These are phyloP conservation scores for Trichomycterus rosablanca DNA, from an alignment of 2,113 vertebrate species.

Conservation along the genomic window DNA sequence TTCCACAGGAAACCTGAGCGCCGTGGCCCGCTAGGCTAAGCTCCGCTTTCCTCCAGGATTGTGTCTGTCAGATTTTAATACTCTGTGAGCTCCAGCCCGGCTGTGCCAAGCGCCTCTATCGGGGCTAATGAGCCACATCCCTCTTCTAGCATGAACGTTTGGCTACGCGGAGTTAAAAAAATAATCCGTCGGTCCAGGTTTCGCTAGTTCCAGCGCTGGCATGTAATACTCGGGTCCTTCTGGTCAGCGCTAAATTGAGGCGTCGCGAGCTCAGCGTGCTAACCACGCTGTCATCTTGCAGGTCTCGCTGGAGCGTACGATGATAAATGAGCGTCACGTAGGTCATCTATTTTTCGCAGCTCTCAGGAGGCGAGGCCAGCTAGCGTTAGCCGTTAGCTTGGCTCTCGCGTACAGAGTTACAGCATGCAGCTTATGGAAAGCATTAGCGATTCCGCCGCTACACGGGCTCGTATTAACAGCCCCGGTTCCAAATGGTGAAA, in stretches of 20 bases:
- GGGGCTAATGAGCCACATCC: not conserved
- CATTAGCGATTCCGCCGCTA: slow-evolving; percentile 58
- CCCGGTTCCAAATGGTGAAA: slow-evolving; percentile 50
- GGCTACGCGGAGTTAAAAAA: slow-evolving; percentile 27
- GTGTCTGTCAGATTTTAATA: slow-evolving; percentile 62
- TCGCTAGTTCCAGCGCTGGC: slow-evolving; percentile 13
- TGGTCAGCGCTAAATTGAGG: slow-evolving; percentile 6
- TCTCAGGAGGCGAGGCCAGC: not conserved
- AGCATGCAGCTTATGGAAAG: slow-evolving; percentile 59
- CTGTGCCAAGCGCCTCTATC: slow-evolving; percentile 1
- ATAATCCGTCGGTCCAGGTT: slow-evolving; percentile 18
- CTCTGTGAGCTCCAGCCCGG: slow-evolving; percentile 50
- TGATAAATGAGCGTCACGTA: slow-evolving; percentile 19
- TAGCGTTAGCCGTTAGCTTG: slow-evolving; percentile 33
- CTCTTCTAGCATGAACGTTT: slow-evolving; percentile 24
- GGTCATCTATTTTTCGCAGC: slow-evolving; percentile 2
- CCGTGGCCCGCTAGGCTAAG: slow-evolving; percentile 6
- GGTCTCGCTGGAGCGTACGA: not conserved
- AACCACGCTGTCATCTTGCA: slow-evolving; percentile 17
- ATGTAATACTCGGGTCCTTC: not conserved
- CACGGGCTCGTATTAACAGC: slow-evolving; percentile 58
- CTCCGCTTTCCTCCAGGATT: slow-evolving; percentile 60
- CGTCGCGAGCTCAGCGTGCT: slow-evolving; percentile 14
- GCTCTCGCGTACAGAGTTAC: slow-evolving; percentile 56
- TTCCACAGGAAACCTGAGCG: slow-evolving; percentile 57